phyloP scores from a whole-genome alignment of 2,888 invertebrate genomes.

The Ectobius pallidus region DNA sequence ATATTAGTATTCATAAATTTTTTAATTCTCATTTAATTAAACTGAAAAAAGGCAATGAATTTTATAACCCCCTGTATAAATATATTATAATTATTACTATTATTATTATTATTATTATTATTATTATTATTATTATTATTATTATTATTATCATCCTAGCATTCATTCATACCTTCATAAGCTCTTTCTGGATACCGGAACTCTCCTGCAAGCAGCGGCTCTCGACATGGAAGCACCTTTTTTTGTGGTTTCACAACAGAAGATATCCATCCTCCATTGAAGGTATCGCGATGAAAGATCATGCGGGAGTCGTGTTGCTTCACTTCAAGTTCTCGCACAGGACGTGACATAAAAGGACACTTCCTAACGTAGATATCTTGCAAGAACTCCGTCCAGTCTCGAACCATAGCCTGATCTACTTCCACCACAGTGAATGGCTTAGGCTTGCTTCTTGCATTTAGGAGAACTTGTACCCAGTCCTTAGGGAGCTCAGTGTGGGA shows the following conservation, averaged over 20 bases:
- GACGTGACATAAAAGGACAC: not conserved
- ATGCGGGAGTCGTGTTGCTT: not conserved
- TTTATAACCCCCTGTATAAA: too few species aligned
- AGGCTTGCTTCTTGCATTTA: not conserved
- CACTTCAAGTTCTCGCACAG: not conserved
- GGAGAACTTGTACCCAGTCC: not conserved
- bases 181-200: slow-evolving; percentile 10
- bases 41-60: too few species aligned
- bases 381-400: not conserved
- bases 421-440: not conserved
- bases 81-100: not conserved
- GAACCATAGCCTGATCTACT: not conserved
- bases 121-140: not conserved
- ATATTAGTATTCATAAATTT: too few species aligned
- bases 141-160: not conserved
- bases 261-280: slow-evolving; percentile 6
- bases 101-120: not conserved
- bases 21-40: too few species aligned
- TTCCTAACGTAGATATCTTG: not conserved
- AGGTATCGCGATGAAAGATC: not conserved
- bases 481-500: not conserved
- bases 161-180: not conserved
- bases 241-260: not conserved
- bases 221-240: not conserved
- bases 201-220: slow-evolving; percentile 6